A percentile compares a stretch with the other conserved stretches of the same genome.
Conservation (phyloP, 2,797 vertebrate species). For the Tapera naevia region DNA sequence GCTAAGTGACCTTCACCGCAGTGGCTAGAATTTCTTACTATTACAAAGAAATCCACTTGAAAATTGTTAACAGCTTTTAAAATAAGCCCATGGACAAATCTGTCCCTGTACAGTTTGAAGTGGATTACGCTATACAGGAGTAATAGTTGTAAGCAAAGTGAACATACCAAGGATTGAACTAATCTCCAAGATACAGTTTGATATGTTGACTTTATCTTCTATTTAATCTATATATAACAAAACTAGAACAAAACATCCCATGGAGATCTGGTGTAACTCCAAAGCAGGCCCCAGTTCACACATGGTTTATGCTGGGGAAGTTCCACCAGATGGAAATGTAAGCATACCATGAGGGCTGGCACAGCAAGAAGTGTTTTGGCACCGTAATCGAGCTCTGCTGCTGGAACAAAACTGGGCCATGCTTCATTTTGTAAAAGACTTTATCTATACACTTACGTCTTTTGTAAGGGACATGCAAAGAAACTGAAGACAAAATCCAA, state of each 20-base stretch:
- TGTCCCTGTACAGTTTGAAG: not conserved
- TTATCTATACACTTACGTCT: not conserved
- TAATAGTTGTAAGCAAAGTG: not conserved
- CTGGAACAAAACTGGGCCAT: not conserved
- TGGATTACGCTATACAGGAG: not conserved
- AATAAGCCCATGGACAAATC: not conserved
- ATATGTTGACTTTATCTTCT: not conserved
- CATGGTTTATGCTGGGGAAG: not conserved
- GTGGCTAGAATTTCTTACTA: not conserved
- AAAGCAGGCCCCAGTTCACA: not conserved
- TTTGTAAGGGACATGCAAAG: not conserved
- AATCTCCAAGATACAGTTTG: not conserved
- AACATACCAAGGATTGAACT: not conserved
- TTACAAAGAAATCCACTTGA: not conserved
- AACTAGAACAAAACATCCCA: not conserved
- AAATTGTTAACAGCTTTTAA: not conserved
- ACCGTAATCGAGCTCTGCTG: not conserved
- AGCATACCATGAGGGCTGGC: not conserved
- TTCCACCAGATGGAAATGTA: not conserved
- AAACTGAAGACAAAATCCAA: not conserved
- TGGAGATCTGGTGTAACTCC: not conserved
- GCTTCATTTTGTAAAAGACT: not conserved
- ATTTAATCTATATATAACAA: not conserved
- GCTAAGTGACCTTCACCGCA: not conserved
- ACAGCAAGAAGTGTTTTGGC: not conserved